phyloP scores from a whole-genome alignment of 1,140 invertebrate genomes.

The Drosophila albomicans region DNA sequence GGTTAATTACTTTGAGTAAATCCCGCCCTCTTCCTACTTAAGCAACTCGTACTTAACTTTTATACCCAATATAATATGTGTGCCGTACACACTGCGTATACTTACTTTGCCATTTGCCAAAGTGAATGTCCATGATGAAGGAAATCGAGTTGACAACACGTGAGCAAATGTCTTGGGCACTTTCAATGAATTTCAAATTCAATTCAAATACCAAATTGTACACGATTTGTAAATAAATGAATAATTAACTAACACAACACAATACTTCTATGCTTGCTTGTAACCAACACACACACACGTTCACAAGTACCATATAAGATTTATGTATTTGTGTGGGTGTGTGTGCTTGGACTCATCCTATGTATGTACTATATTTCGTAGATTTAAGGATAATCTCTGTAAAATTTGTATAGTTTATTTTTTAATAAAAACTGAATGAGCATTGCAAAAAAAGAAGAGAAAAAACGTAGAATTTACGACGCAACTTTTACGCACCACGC shows the following conservation, averaged over 20 bases:
- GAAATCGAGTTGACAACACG: neutral
- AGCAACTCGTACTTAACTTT: slow-evolving; percentile 48
- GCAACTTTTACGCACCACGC: slow-evolving; percentile 63
- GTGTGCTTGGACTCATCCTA: slow-evolving; percentile 18
- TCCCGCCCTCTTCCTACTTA: slow-evolving; percentile 38
- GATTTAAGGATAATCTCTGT: slow-evolving; percentile 67
- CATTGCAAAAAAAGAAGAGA: slow-evolving; percentile 40
- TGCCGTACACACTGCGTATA: slow-evolving; percentile 5
- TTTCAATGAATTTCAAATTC: slow-evolving; percentile 14
- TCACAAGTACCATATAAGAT: neutral
- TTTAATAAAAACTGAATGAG: slow-evolving; percentile 78
- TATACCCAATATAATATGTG: neutral
- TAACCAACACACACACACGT: slow-evolving; percentile 23
- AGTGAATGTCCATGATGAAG: neutral
- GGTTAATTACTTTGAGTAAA: slow-evolving; percentile 48
- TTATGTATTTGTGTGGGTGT: slow-evolving; percentile 24
- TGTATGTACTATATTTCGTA: slow-evolving; percentile 34
- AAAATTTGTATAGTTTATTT: slow-evolving; percentile 83
- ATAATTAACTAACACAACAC: slow-evolving; percentile 9
- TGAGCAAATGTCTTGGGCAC: neutral
- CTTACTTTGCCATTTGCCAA: slow-evolving; percentile 9
- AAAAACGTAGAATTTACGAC: slow-evolving; percentile 56
- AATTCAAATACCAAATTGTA: slow-evolving; percentile 1
- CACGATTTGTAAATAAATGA: slow-evolving; percentile 27
- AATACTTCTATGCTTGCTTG: slow-evolving; percentile 18